Evolutionary conservation across 2,797 vertebrate genomes (phyloP).

Genomic region (Chromis chromis): DNA sequence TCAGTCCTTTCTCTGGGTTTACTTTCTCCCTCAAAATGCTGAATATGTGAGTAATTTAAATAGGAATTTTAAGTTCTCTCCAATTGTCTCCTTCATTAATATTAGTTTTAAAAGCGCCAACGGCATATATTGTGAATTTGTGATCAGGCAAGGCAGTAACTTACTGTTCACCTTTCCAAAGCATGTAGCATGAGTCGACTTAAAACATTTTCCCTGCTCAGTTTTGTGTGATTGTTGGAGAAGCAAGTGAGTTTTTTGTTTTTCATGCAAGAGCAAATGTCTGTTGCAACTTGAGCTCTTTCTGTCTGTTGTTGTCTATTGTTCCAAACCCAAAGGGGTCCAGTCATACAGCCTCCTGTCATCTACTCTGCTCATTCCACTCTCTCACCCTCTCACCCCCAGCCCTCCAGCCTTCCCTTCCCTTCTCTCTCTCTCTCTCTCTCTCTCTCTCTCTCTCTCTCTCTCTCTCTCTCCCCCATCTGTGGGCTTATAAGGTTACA

Average conservation of each 20-base stretch:
- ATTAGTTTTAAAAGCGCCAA: not conserved
- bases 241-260: constrained; percentile 14
- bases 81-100: too few species aligned
- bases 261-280: constrained; percentile 42
- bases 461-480: constrained; percentile 22
- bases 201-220: constrained; percentile 9
- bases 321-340: constrained; percentile 54
- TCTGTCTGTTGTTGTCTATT: constrained; percentile 50
- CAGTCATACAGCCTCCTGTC: constrained; percentile 54
- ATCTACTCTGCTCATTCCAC: constrained; percentile 36
- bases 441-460: constrained; percentile 2
- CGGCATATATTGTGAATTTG: not conserved
- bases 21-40: not conserved
- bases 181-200: constrained; percentile 4
- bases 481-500: constrained; percentile 77
- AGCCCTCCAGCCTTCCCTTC: not conserved
- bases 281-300: constrained; percentile 44
- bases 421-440: not conserved
- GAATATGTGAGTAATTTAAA: not conserved
- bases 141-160: constrained; percentile 1
- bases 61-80: too few species aligned
- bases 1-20: not conserved
- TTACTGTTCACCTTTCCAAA: constrained; percentile 5
- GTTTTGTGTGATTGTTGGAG: constrained; percentile 20
- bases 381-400: constrained; percentile 3